Conservation (phyloP, 2,797 vertebrate genomes). For the Psittacula echo region DNA sequence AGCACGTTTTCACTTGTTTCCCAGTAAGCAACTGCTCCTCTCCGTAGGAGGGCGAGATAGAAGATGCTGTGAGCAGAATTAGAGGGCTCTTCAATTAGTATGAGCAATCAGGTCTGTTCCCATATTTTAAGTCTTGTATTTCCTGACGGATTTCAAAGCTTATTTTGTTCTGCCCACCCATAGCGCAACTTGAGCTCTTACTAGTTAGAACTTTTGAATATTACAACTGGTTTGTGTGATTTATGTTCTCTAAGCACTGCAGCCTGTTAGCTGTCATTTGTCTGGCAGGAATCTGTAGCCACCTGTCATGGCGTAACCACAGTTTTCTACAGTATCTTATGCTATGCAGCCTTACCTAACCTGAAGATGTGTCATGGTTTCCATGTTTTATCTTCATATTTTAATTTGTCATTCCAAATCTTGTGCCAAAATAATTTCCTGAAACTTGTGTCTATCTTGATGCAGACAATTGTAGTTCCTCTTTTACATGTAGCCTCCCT, state of each 20-base stretch:
- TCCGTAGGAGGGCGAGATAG: slow-evolving; percentile 41
- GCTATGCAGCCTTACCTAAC: background rate
- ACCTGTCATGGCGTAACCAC: background rate
- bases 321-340: background rate
- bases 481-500: slow-evolving; percentile 22
- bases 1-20: slow-evolving; percentile 40
- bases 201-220: slow-evolving; percentile 38
- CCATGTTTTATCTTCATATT: background rate
- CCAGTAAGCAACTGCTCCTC: background rate
- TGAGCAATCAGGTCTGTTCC: slow-evolving; percentile 44
- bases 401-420: slow-evolving; percentile 11
- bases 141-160: slow-evolving; percentile 58
- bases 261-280: slow-evolving; percentile 14
- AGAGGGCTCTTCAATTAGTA: slow-evolving; percentile 41
- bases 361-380: background rate
- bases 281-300: slow-evolving; percentile 26
- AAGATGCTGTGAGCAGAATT: slow-evolving; percentile 34
- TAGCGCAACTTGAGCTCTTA: slow-evolving; percentile 4
- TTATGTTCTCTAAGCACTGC: background rate
- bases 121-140: slow-evolving; percentile 57
- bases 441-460: slow-evolving; percentile 30
- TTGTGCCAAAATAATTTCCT: slow-evolving; percentile 56
- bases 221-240: slow-evolving; percentile 25
- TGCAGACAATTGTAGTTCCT: background rate
- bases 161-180: slow-evolving; percentile 53